A percentile compares a stretch with the other conserved stretches of the same genome.
Evolutionary conservation across 2,113 vertebrate species (phyloP).

Genomic region (Cettia cetti): DNA sequence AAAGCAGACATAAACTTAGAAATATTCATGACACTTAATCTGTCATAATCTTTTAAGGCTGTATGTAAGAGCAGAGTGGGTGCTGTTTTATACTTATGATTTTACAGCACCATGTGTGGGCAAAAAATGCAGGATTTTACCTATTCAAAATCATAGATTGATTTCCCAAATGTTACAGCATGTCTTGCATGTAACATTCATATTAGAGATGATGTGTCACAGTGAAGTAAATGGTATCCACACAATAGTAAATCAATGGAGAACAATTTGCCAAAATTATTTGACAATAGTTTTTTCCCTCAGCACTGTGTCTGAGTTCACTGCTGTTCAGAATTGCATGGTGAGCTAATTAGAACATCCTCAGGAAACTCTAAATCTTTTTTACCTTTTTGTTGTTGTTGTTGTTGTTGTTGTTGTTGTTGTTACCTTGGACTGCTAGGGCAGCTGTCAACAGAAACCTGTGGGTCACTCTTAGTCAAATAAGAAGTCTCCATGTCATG

Average conservation of each 20-base stretch:
- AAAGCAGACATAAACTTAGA: background rate
- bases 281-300: background rate
- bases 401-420: too few relatives aligned
- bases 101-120: background rate
- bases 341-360: background rate
- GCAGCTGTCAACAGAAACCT: background rate
- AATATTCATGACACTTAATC: background rate
- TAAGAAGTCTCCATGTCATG: background rate
- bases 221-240: background rate
- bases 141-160: background rate
- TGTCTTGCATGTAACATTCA: background rate
- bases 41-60: constrained; percentile 30
- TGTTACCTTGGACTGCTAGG: background rate
- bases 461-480: background rate
- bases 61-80: background rate
- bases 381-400: background rate
- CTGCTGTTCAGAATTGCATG: background rate
- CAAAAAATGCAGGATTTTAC: background rate
- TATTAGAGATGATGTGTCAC: background rate
- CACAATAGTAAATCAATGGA: background rate
- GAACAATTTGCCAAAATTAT: background rate
- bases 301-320: background rate
- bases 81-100: background rate
- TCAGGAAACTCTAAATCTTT: background rate
- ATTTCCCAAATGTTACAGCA: background rate